Conservation (phyloP, 2,113 vertebrate genomes). For the Xyliphius kryptos region DNA sequence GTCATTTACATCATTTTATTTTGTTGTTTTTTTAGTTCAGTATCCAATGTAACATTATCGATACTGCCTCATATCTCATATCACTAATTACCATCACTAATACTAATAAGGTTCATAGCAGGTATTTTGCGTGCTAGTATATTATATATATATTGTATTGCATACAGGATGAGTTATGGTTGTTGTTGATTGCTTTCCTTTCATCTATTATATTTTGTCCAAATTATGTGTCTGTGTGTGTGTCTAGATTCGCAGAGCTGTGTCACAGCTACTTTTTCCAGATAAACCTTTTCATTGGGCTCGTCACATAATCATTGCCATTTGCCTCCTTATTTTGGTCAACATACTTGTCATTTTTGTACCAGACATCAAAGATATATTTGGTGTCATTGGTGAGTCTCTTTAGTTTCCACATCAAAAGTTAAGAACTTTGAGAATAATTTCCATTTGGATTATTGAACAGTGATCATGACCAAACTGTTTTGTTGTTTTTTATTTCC, state of each 20-base stretch:
- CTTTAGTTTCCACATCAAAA: neutral
- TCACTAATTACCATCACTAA: no score
- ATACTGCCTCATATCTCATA: no score
- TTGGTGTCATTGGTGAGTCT: slow-evolving; percentile 70
- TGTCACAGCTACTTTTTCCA: slow-evolving; percentile 73
- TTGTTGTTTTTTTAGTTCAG: no score
- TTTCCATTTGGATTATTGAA: no score
- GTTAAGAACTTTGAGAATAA: no score
- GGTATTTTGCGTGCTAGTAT: no score
- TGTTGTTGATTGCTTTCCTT: neutral
- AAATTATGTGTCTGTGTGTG: neutral
- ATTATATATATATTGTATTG: neutral
- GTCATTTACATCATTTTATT: no score
- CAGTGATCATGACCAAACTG: neutral
- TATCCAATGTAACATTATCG: no score
- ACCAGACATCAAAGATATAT: slow-evolving; percentile 75
- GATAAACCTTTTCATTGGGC: slow-evolving; percentile 71
- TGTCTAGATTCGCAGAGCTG: slow-evolving; percentile 68
- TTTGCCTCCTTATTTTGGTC: slow-evolving; percentile 65
- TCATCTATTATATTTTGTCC: neutral
- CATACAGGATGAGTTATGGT: neutral
- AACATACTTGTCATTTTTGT: slow-evolving; percentile 78
- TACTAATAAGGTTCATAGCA: no score
- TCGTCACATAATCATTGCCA: slow-evolving; percentile 65
- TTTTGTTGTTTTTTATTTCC: neutral